A percentile compares a stretch with the other conserved stretches of the same genome.
These are phyloP conservation scores for Hydrolagus colliei DNA, from an alignment of 2,797 vertebrate genomes.

Conservation along the genomic window DNA sequence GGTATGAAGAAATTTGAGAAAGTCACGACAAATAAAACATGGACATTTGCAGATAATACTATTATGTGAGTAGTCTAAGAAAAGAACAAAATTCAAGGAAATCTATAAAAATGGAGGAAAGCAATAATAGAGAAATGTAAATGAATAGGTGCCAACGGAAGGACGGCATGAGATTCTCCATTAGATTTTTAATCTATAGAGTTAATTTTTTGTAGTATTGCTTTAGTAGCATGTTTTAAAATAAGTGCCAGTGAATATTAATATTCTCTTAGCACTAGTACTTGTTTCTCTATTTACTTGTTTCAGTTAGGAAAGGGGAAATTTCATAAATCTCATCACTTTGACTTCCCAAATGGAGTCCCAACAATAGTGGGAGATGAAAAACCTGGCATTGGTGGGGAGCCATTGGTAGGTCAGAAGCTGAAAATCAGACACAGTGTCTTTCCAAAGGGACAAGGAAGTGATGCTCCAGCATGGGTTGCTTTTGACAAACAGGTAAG, in stretches of 20 bases:
- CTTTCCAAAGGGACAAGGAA: conserved; percentile 56
- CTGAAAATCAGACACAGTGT: conserved; percentile 52
- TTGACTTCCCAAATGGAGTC: conserved; percentile 61
- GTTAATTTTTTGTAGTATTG: no score
- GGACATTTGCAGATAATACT: neutral
- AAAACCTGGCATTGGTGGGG: conserved; percentile 74
- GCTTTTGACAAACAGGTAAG: conserved; percentile 86
- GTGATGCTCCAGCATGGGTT: conserved; percentile 65
- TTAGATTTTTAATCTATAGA: no score
- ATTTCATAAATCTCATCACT: conserved; percentile 82
- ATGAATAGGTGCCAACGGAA: no score
- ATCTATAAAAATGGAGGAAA: neutral
- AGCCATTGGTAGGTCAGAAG: conserved; percentile 59
- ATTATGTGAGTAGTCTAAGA: neutral
- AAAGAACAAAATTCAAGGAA: neutral
- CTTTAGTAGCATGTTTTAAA: neutral
- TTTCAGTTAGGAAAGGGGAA: conserved; percentile 67
- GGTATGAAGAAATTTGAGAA: neutral
- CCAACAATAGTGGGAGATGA: conserved; percentile 58
- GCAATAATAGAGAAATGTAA: no score
- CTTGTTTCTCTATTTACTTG: conserved; percentile 36
- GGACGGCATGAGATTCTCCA: no score
- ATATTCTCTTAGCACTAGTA: neutral
- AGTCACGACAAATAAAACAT: neutral
- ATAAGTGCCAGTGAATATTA: no score